Conservation (phyloP, 1,140 invertebrate species). For the Harlomillsia oculata region DNA sequence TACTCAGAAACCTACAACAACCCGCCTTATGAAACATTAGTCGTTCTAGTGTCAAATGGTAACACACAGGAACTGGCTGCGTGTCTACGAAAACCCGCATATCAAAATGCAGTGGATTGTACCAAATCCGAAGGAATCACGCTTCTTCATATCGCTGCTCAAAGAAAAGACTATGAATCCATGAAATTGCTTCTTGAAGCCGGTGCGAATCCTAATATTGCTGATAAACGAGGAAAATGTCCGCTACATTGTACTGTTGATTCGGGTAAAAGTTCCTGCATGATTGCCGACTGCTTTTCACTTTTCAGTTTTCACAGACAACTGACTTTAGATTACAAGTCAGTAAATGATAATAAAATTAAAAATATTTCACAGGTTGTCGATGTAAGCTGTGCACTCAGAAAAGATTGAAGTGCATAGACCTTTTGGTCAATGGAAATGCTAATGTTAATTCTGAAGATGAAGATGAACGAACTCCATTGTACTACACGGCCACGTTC, state of each 20-base stretch:
- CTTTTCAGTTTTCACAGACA: no score
- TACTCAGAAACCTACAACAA: no score
- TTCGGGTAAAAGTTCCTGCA: conserved; percentile 1
- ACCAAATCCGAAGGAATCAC: conserved; percentile 9
- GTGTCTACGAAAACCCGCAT: no score
- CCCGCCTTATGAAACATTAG: no score
- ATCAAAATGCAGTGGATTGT: no score
- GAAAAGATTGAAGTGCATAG: conserved; percentile 4
- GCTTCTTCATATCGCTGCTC: neutral
- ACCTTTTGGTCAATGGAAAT: conserved; percentile 34
- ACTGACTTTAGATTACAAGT: neutral
- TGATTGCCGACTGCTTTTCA: neutral
- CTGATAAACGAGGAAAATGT: neutral
- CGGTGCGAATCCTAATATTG: conserved; percentile 14
- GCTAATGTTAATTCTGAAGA: conserved; percentile 43
- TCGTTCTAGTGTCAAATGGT: no score
- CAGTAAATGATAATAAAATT: neutral
- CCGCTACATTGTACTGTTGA: conserved; percentile 14
- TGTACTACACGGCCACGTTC: conserved; percentile 37
- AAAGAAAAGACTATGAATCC: conserved; percentile 2
- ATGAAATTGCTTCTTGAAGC: conserved; percentile 2
- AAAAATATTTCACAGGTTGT: conserved; percentile 10
- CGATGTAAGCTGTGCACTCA: conserved; percentile 15
- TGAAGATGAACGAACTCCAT: conserved; percentile 41
- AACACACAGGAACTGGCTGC: no score